Evolutionary conservation across 2,797 vertebrate species (phyloP).

Genomic region (Phalanger gymnotis): DNA sequence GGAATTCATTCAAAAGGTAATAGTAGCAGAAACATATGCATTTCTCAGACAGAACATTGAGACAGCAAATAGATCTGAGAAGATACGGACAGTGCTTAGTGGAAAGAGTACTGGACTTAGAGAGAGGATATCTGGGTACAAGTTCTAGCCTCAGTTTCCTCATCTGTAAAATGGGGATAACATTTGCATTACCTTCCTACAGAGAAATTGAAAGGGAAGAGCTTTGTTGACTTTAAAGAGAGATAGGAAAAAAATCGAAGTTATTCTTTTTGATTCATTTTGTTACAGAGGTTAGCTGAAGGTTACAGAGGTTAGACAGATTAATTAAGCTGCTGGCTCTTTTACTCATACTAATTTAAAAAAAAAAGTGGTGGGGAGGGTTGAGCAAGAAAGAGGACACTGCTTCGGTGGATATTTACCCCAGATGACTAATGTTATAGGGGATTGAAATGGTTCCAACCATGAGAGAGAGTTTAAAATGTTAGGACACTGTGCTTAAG

Average conservation of each 20-base stretch:
- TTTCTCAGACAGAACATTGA: background rate
- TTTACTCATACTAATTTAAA: background rate
- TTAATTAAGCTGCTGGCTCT: background rate
- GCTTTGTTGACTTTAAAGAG: background rate
- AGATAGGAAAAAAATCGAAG: background rate
- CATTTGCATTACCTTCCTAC: background rate
- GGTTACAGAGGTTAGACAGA: background rate
- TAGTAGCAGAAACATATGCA: background rate
- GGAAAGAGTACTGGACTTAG: background rate
- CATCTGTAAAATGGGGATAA: background rate
- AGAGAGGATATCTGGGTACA: background rate
- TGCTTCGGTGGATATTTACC: background rate
- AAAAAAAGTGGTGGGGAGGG: background rate
- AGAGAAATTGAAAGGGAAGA: background rate
- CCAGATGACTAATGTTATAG: background rate
- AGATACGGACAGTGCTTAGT: background rate
- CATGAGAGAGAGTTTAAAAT: slow-evolving; percentile 7
- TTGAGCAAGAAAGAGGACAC: background rate
- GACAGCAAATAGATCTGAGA: background rate
- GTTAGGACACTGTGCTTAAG: slow-evolving; percentile 18
- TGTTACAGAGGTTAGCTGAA: background rate
- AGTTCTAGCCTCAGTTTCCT: background rate
- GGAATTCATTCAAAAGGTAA: background rate
- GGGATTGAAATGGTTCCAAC: slow-evolving; percentile 1
- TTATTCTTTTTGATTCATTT: background rate